phyloP scores from a whole-genome alignment of 2,113 vertebrate species.

The Catagonus wagneri region DNA sequence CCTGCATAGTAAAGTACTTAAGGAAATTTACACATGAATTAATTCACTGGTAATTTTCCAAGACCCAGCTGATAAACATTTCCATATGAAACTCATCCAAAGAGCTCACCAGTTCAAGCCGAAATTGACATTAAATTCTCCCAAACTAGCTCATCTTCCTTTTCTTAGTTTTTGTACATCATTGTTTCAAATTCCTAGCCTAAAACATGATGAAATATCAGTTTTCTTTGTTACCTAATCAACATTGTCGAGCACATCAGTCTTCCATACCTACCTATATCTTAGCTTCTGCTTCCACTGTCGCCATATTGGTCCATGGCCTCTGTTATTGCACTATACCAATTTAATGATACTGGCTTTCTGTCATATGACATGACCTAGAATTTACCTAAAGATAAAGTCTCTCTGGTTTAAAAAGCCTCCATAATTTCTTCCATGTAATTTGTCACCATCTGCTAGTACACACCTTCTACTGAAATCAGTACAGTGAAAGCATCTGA shows the following conservation, averaged over 20 bases:
- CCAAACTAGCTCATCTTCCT: not conserved
- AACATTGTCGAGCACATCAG: not conserved
- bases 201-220: not conserved
- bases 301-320: not conserved
- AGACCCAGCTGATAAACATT: not conserved
- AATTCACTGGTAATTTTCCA: conserved; percentile 5
- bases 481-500: not conserved
- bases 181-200: not conserved
- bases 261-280: not conserved
- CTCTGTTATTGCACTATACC: not conserved
- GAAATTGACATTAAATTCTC: not conserved
- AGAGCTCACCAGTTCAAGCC: not conserved
- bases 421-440: not conserved
- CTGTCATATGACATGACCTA: not conserved
- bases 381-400: not conserved
- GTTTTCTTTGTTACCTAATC: not conserved
- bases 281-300: not conserved
- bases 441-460: not conserved
- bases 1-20: conserved; percentile 7
- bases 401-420: not conserved
- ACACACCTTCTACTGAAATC: not conserved
- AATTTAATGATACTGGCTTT: not conserved
- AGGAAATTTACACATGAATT: not conserved
- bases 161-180: not conserved
- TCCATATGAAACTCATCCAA: not conserved